phyloP scores from a whole-genome alignment of 1,140 invertebrate species.

The Caenorhabditis latens region DNA sequence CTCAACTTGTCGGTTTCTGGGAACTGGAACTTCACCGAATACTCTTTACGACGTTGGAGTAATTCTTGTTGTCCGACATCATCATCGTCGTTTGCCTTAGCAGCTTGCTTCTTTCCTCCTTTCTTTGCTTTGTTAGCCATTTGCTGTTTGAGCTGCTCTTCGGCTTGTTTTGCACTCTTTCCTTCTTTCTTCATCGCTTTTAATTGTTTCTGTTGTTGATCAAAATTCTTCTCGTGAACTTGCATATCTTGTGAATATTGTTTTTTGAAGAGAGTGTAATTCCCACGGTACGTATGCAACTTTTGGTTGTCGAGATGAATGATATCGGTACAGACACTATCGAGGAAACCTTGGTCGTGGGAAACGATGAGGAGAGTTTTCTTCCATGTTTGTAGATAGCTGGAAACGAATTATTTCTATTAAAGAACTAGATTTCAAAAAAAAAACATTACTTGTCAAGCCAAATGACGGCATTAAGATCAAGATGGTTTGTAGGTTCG shows the following conservation, averaged over 20 bases:
- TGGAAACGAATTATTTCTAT: slow-evolving; percentile 75
- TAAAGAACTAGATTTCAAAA: not conserved
- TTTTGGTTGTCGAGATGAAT: slow-evolving; percentile 96
- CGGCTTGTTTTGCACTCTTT: slow-evolving; percentile 92
- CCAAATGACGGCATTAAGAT: slow-evolving; percentile 99
- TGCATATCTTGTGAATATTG: slow-evolving; percentile 95
- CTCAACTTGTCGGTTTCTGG: slow-evolving; percentile 93
- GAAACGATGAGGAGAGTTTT: slow-evolving; percentile 97
- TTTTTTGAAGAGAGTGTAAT: slow-evolving; percentile 94
- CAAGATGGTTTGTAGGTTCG: slow-evolving; percentile 89
- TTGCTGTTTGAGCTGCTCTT: slow-evolving; percentile 86
- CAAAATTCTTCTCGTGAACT: slow-evolving; percentile 94
- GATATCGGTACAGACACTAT: slow-evolving; percentile 98
- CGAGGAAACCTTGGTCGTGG: slow-evolving; percentile 98
- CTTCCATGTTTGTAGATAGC: slow-evolving; percentile 96
- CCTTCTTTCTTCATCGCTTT: slow-evolving; percentile 94
- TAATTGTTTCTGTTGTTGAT: slow-evolving; percentile 94
- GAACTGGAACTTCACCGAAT: slow-evolving; percentile 96
- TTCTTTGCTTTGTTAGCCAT: slow-evolving; percentile 83
- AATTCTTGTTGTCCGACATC: slow-evolving; percentile 85
- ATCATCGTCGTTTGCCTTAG: slow-evolving; percentile 80
- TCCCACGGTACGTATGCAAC: slow-evolving; percentile 96
- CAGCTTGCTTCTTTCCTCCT: slow-evolving; percentile 69
- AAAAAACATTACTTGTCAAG: slow-evolving; percentile 86
- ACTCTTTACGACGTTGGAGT: slow-evolving; percentile 89